Evolutionary conservation across 2,797 vertebrate species (phyloP).

Genomic region (Crocodylus rhombifer): DNA sequence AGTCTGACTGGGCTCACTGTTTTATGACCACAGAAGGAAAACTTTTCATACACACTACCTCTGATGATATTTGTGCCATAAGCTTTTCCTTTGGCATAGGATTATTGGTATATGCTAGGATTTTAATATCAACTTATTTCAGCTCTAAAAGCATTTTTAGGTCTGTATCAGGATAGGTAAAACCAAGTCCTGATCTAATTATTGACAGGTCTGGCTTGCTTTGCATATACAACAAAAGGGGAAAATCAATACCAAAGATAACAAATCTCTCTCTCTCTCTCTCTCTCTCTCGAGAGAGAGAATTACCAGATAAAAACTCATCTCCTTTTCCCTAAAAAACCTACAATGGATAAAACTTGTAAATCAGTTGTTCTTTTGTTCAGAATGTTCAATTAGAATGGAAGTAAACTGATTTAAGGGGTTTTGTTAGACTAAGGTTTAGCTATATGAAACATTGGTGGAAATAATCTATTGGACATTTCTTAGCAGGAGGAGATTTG

Average conservation of each 20-base stretch:
- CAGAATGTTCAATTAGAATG: slow-evolving; percentile 12
- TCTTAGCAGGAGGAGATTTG: too few species aligned
- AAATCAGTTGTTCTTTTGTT: slow-evolving; percentile 29
- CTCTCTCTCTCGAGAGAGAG: neutral
- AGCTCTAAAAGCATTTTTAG: neutral
- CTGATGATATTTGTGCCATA: neutral
- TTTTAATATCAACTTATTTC: neutral
- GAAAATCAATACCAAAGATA: slow-evolving; percentile 18
- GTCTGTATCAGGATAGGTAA: neutral
- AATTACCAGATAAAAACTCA: neutral
- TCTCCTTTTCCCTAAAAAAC: slow-evolving; percentile 2
- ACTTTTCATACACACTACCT: neutral
- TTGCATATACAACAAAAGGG: neutral
- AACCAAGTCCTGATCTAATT: neutral
- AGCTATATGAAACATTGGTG: neutral
- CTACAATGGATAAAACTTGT: slow-evolving; percentile 15
- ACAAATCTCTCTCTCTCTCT: neutral
- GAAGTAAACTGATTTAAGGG: neutral
- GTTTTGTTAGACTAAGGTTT: neutral
- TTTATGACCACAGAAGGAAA: neutral
- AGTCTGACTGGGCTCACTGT: neutral
- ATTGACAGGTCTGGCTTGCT: neutral
- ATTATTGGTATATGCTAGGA: neutral
- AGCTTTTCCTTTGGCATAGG: neutral
- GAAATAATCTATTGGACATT: too few species aligned